Base-by-base conservation (phyloP, 2,888 invertebrate species). In the Poecilobothrus nobilitatus region DNA sequence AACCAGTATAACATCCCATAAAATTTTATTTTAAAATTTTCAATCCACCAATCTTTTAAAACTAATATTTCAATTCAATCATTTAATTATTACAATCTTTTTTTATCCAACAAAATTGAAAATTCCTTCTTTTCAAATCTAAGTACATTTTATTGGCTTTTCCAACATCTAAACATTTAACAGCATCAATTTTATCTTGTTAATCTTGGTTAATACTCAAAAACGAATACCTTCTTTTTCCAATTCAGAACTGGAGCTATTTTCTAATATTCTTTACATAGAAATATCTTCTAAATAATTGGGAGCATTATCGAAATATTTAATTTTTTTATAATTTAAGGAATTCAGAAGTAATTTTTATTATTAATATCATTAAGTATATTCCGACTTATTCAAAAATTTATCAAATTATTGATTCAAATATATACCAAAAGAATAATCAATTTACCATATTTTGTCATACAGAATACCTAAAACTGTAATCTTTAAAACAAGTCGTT, bases 201-300 rank as follows among this genome's bases (percentile, higher is more conserved):
- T n/a, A n/a, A n/a, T n/a, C n/a, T n/a, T n/a, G n/a, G n/a, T 75
- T 0, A 65, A 92, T 75, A 74, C 89, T 85, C 66, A 94, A 80
- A 70, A 93, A 81, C 2, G 84, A 88, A n/a, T n/a, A 1, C 92
- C 92, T 71, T 84, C 67, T 87, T 85, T 73, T 89, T 90, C 93
- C 92, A 94, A 75, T 89, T 87, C 5, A 90, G 81, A 74, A 88
- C 78, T n/a, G 82, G 81, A 75, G 91, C 87, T 0, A 94, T 94
- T 10, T 88, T n/a, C 85, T 87, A 84, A 76, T 88, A 89, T 72
- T 89, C 86, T 1, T 84, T 78, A 62, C 88, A 81, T n/a, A 0
- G 92, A 91, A 66, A 91, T 86, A 63, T 88, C 84, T 81, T 85
- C 82, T 87, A 92, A 82, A 78, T 86, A 78, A 82, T 86, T 84